phyloP scores from a whole-genome alignment of 1,140 invertebrate genomes.

The Musca domestica region DNA sequence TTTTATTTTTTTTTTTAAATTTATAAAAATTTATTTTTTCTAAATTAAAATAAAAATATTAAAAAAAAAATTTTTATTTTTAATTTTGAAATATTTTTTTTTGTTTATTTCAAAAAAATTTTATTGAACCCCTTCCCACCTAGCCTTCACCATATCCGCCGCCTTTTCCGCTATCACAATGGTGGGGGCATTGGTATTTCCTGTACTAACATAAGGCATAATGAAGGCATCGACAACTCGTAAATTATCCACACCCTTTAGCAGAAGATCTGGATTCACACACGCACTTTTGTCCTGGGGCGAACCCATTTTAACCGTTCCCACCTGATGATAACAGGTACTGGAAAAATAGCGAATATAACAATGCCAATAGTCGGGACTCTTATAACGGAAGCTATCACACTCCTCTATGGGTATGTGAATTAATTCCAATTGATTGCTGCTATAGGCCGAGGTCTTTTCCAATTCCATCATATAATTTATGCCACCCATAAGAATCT shows the following conservation, averaged over 20 bases:
- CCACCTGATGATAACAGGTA: constrained; percentile 68
- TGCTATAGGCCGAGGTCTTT: constrained; percentile 60
- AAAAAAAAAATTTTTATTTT: not conserved
- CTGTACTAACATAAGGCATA: constrained; percentile 70
- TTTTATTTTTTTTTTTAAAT: too few relatives aligned
- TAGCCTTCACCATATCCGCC: constrained; percentile 66
- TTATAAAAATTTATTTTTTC: too few relatives aligned
- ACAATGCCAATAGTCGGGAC: constrained; percentile 65
- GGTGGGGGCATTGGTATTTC: constrained; percentile 72
- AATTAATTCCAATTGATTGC: constrained; percentile 61
- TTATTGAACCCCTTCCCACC: constrained; percentile 57
- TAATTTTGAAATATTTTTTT: not conserved
- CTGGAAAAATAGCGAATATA: constrained; percentile 60
- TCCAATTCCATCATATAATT: constrained; percentile 63
- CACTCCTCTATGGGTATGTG: constrained; percentile 64
- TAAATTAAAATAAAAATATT: not conserved
- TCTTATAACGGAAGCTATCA: constrained; percentile 58
- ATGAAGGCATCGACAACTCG: constrained; percentile 77
- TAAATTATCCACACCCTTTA: constrained; percentile 64
- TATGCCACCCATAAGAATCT: constrained; percentile 66
- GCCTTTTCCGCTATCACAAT: constrained; percentile 78
- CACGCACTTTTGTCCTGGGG: constrained; percentile 61
- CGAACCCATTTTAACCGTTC: constrained; percentile 76
- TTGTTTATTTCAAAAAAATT: too few relatives aligned
- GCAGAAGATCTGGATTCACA: constrained; percentile 65